These are phyloP conservation scores for Salmo trutta DNA, from an alignment of 2,797 vertebrate species.

Conservation along the genomic window DNA sequence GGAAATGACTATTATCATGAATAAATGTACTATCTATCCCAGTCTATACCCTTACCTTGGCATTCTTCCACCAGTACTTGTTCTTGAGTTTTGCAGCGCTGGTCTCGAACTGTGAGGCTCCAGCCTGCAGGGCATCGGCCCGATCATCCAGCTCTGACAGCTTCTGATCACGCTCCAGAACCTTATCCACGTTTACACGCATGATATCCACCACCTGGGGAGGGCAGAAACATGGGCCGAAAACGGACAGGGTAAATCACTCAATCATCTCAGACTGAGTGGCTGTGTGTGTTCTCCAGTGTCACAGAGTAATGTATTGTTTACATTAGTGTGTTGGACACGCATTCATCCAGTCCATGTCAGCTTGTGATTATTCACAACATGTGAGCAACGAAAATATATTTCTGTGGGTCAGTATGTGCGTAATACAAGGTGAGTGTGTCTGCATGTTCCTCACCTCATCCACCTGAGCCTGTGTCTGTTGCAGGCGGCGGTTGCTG, in stretches of 20 bases:
- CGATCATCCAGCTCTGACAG: conserved; percentile 93
- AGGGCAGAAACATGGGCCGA: not conserved
- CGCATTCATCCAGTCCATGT: not conserved
- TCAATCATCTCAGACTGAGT: not conserved
- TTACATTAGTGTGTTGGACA: not conserved
- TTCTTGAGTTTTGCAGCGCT: conserved; percentile 95
- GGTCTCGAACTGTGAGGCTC: conserved; percentile 96
- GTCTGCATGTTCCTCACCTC: conserved; percentile 78
- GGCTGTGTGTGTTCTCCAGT: not conserved
- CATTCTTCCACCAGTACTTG: conserved; percentile 98
- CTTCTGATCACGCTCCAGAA: conserved; percentile 94
- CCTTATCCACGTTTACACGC: conserved; percentile 95
- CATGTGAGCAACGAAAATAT: too few relatives aligned
- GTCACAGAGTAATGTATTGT: not conserved
- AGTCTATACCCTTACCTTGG: conserved; percentile 77
- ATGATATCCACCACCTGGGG: conserved; percentile 92
- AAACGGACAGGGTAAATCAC: not conserved
- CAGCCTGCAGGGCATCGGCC: conserved; percentile 91
- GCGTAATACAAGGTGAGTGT: not conserved
- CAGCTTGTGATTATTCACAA: not conserved
- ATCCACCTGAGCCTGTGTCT: conserved; percentile 94
- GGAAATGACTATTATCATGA: not conserved
- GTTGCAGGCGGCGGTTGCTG: conserved; percentile 93
- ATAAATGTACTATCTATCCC: not conserved
- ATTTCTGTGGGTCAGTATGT: not conserved